These are phyloP conservation scores for Alviniconcha strummeri DNA, from an alignment of 2,888 invertebrate genomes.

Conservation along the genomic window DNA sequence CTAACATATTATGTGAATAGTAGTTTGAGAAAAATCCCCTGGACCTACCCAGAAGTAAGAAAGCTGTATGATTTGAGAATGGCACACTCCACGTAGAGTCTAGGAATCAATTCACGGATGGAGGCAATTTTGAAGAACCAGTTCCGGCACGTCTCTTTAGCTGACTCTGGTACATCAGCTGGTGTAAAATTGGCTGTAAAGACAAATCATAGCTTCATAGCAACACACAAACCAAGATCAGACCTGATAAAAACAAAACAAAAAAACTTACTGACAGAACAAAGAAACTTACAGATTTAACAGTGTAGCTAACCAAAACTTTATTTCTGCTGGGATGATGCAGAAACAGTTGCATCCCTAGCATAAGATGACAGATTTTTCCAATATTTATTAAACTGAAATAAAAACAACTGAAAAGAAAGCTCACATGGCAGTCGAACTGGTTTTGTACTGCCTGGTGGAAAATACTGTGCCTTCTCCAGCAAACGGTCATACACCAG, in stretches of 20 bases:
- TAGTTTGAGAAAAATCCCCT: too few relatives aligned
- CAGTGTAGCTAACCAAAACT: too few relatives aligned
- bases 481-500: slow-evolving; percentile 70
- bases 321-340: too few relatives aligned
- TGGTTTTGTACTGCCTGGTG: slow-evolving; percentile 68
- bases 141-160: slow-evolving; percentile 97
- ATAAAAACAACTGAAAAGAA: background rate
- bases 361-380: too few relatives aligned
- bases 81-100: slow-evolving; percentile 94
- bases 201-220: background rate
- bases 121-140: slow-evolving; percentile 99
- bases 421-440: slow-evolving; percentile 70
- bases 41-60: slow-evolving; percentile 80
- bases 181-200: slow-evolving; percentile 83
- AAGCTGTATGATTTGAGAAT: slow-evolving; percentile 92
- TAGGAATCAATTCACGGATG: slow-evolving; percentile 93
- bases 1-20: too few relatives aligned
- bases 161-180: slow-evolving; percentile 82
- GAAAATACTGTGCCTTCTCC: slow-evolving; percentile 76
- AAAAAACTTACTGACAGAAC: background rate
- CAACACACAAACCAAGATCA: background rate
- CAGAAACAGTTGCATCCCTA: too few relatives aligned
- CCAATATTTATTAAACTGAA: background rate
- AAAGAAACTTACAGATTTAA: too few relatives aligned
- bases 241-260: background rate